Conservation (phyloP, 2,888 invertebrate species). For the Drosophila affinis region DNA sequence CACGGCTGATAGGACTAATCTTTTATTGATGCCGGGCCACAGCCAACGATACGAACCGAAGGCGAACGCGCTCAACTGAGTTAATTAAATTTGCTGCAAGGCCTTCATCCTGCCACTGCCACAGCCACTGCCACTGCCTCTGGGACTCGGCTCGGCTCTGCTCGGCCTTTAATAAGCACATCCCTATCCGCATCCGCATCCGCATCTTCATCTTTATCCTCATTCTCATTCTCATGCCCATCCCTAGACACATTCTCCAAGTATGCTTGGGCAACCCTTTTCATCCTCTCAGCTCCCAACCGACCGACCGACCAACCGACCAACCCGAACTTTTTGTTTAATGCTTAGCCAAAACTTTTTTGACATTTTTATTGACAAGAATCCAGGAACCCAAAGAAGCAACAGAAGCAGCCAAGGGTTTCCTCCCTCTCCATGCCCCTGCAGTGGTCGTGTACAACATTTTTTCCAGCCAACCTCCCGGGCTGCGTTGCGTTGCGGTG, state of each 20-base stretch:
- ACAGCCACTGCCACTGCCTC: conserved; percentile 11
- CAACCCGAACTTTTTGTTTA: conserved; percentile 53
- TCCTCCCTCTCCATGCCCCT: conserved; percentile 29
- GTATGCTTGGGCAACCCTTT: conserved; percentile 64
- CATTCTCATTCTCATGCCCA: conserved; percentile 11
- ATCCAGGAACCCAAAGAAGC: conserved; percentile 50
- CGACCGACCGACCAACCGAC: conserved; percentile 1
- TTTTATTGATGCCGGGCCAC: conserved; percentile 77
- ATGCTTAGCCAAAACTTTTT: conserved; percentile 74
- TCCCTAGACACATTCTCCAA: conserved; percentile 10
- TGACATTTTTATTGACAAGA: conserved; percentile 80
- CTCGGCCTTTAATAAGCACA: conserved; percentile 37
- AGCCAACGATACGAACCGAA: conserved; percentile 17
- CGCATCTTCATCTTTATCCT: conserved; percentile 12
- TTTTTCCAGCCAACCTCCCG: conserved; percentile 36
- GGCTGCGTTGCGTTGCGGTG: conserved; percentile 26
- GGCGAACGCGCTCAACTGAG: conserved; percentile 66
- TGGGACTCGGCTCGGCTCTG: conserved; percentile 22
- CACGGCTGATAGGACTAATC: conserved; percentile 70
- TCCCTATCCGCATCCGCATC: conserved; percentile 17
- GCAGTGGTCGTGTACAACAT: conserved; percentile 54
- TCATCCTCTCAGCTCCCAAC: conserved; percentile 43
- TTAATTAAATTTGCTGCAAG: conserved; percentile 75
- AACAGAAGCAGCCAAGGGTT: conserved; percentile 50
- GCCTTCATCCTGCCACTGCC: conserved; percentile 15